Evolutionary conservation across 2,797 vertebrate genomes (phyloP).

Genomic region (Mus caroli): DNA sequence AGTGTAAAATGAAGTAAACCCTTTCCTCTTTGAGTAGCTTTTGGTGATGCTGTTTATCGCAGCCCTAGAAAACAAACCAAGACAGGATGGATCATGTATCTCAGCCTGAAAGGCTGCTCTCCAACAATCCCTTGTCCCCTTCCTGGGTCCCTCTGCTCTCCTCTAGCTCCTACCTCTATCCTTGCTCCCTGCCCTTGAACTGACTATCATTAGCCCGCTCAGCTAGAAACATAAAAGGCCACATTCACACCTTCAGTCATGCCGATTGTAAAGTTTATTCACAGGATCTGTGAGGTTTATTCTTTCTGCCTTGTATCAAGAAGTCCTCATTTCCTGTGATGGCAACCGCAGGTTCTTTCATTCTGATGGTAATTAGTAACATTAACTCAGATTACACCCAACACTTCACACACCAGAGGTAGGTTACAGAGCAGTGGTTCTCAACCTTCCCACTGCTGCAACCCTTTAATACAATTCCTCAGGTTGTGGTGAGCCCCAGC

Average conservation of each 20-base stretch:
- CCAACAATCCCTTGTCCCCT: not conserved
- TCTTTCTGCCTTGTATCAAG: not conserved
- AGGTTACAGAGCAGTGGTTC: not conserved
- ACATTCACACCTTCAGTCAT: not conserved
- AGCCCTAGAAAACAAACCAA: not conserved
- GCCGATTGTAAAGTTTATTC: not conserved
- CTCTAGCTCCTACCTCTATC: not conserved
- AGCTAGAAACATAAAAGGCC: not conserved
- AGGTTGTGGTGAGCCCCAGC: not conserved
- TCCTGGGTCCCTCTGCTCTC: not conserved
- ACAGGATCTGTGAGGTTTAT: not conserved
- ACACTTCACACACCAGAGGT: not conserved
- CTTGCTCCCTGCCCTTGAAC: not conserved
- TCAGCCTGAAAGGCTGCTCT: not conserved
- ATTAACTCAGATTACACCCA: not conserved
- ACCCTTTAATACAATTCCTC: not conserved
- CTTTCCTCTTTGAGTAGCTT: not conserved
- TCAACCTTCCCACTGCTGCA: not conserved
- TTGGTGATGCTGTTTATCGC: not conserved
- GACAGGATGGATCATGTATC: rapidly evolving
- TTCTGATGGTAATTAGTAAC: not conserved
- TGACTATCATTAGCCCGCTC: not conserved
- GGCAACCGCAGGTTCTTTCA: not conserved
- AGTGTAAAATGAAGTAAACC: not conserved
- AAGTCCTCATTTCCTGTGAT: not conserved